Conservation (phyloP, 1,140 invertebrate species). For the Microplitis demolitor region DNA sequence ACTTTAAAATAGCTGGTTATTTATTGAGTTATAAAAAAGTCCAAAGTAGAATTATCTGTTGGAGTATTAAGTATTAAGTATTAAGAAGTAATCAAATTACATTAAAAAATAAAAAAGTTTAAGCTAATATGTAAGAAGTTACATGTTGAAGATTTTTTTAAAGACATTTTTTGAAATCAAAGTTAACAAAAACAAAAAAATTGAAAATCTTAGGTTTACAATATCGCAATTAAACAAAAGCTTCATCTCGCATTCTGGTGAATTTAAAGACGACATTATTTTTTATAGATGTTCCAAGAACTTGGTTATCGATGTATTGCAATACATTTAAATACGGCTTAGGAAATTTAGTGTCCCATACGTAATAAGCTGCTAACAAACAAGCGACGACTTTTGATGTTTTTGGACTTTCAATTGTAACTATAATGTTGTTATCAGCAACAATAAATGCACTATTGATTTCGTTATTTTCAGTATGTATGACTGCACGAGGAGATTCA, state of each 20-base stretch:
- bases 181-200: too few relatives aligned
- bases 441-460: not conserved
- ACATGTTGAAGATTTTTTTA: too few relatives aligned
- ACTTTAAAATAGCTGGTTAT: too few relatives aligned
- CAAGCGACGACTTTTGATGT: not conserved
- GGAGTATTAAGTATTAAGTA: too few relatives aligned
- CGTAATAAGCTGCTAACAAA: not conserved
- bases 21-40: too few relatives aligned
- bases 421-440: not conserved
- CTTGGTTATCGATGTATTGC: not conserved
- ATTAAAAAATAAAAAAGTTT: too few relatives aligned
- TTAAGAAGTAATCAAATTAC: too few relatives aligned
- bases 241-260: not conserved
- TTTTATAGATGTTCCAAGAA: not conserved
- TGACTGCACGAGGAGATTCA: not conserved
- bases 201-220: too few relatives aligned
- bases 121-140: too few relatives aligned
- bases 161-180: too few relatives aligned
- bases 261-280: not conserved
- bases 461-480: not conserved
- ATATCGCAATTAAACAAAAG: too few relatives aligned
- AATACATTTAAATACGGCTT: not conserved
- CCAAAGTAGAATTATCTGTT: too few relatives aligned
- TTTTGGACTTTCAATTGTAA: not conserved
- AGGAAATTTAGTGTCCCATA: not conserved